phyloP scores from a whole-genome alignment of 2,113 vertebrate genomes.

The Mastomys coucha region DNA sequence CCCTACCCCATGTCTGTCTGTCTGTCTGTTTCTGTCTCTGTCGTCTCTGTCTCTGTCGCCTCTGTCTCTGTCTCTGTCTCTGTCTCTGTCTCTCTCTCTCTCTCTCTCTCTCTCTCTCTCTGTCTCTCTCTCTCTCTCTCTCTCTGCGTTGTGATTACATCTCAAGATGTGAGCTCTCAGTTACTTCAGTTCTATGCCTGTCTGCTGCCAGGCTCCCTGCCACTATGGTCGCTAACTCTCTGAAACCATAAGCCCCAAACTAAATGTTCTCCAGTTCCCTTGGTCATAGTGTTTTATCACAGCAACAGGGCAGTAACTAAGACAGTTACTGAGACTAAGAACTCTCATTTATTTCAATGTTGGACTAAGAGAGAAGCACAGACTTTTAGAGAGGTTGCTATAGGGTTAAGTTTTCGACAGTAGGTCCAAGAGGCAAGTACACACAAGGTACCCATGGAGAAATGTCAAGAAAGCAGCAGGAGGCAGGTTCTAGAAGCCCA shows the following conservation, averaged over 20 bases:
- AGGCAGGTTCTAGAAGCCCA: background rate
- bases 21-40: background rate
- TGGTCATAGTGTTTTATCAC: background rate
- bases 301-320: background rate
- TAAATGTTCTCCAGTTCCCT: background rate
- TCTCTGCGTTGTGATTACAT: background rate
- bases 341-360: background rate
- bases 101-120: background rate
- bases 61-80: no score
- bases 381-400: background rate
- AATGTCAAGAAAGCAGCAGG: background rate
- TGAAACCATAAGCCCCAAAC: background rate
- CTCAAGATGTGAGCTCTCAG: background rate
- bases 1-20: background rate
- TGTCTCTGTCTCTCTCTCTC: no score
- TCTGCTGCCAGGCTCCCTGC: background rate
- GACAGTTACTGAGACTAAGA: background rate
- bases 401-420: background rate
- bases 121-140: background rate
- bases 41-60: no score
- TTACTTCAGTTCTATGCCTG: background rate
- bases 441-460: background rate
- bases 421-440: background rate
- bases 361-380: background rate
- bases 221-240: background rate